Base-by-base conservation (phyloP, 2,113 vertebrate species). In the Balaeniceps rex region DNA sequence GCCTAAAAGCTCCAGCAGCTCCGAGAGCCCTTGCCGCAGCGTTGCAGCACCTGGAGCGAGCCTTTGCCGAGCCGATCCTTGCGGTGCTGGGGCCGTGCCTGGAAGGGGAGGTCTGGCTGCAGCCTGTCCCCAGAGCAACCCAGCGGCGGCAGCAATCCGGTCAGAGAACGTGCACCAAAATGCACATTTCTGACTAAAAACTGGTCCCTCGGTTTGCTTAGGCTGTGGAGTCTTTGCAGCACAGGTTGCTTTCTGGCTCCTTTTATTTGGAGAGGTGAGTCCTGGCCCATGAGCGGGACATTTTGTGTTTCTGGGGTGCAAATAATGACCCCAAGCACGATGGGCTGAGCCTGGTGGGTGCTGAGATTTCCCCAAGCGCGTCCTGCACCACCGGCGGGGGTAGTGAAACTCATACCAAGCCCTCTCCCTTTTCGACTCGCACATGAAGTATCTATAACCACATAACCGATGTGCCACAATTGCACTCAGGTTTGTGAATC, bases 151-250 rank as follows among this genome's bases (percentile, higher is more conserved):
- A 77, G 47, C 5, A 49, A 40, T 40, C 79, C 4, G 2, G 29
- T 24, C 71, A 84, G 28, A 68, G 19, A 47, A 2, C 2, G 5
- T 7, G 61, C 12, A 68, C 60, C 52, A 52, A 87, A 91, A 72
- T 5, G 26, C 22, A 9, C 6, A 2, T 78, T 65, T 70, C 60
- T 75, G 61, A 18, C 72, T 54, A 34, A 25, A 54, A 87, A 57
- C 19, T 4, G 9, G 8, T 4, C 54, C 14, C 64, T 57, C 0
- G 0, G 4, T 66, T 60, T 69, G 19, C 64, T 61, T 29, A 44
- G 33, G 55, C 36, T 72, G 46, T 4, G 42, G 38, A 15, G 0
- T 44, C 8, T 81, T 21, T 4, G 1, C 12, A 38, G 47, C 6
- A 40, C 11, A 36, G 18, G 19, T 9, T 57, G 42, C 6, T 58